Evolutionary conservation across 2,888 invertebrate genomes (phyloP), one percentile per base, ranked within the genome.

Genomic region (Scaptomyza reducta): DNA sequence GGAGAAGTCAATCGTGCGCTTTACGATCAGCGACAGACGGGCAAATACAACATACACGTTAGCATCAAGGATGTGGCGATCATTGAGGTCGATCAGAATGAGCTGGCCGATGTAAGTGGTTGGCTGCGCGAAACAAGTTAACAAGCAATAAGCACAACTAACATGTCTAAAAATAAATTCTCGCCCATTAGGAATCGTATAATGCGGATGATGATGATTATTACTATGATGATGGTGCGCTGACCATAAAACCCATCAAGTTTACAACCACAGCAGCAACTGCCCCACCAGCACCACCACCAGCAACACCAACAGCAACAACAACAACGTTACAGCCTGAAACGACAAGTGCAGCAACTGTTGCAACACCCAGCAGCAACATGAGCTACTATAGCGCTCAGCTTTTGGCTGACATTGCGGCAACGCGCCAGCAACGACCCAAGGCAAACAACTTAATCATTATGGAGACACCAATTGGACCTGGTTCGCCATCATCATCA

Each of bases 51-150:
- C 91, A 94, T 97, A 74, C 96, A 96, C 89, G 93, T 97, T 70
- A 95, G 95, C 90, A 92, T 96, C 72, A 96, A 96, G 92, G 95
- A 96, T 91, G 93, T 96, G 71, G 94, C 95, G 86, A 94, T 96
- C 80, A 93, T 96, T 80, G 96, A 91, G 84, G 80, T 91, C 79
- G 90, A 88, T 66, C 84, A 86, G 53, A 91, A 90, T 73, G 89
- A 89, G 53, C 72, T 91, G 65, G 74, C 79, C 45, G 90, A 91
- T 72, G 91, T 91, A 85, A 70, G 90, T 87, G 45, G 13, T 13
- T 1, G 4, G 38, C 1, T 14, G 38, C 3, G 9, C 10, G 42
- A 50, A 61, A 54, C 58, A 38, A 53, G 58, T 51, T 54, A 16
- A 40, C 38, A 14, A 22, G 45, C 49, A 56, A 46, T 31, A 49